Base-by-base conservation (phyloP, 2,797 vertebrate genomes). In the Scolopax rusticola region DNA sequence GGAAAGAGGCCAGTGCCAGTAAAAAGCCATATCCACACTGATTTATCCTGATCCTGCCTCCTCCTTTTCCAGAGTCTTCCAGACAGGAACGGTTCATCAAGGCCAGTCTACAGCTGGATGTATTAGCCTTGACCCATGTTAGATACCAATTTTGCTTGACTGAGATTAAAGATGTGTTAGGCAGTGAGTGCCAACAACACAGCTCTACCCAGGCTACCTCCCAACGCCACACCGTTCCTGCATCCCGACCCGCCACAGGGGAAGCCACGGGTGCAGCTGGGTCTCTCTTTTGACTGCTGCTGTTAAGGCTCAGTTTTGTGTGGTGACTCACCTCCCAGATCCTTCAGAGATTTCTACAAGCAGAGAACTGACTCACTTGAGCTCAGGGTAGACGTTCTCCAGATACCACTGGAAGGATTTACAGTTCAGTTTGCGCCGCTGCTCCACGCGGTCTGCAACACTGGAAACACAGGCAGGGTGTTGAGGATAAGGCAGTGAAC, bases 371-470 rank as follows among this genome's bases (percentile, higher is more conserved):
- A 98, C 98, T 98, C 97, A 99, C 99, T 99, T 99, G 96, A 99
- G 99, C 96, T 99, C 99, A 0, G 99, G 99, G 84, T 99, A 99
- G 81, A 99, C 98, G 12, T 99, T 99, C 97, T 99, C 99, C 97
- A 99, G 98, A 95, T 99, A 99, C 99, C 99, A 99, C 87, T 99
- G 99, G 98, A 99, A 99, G 53, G 99, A 99, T 97, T 99, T 99
- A 98, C 99, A 99, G 97, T 98, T 99, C 97, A 99, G 86, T 93
- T 99, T 99, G 95, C 98, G 98, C 41, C 99, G 98, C 60, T 99
- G 98, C 3, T 99, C 98, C 75, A 99, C 90, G 20, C 99, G 98
- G 3, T 99, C 99, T 43, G 99, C 97, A 68, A 99, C 98, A 95
- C 99, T 99, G 93, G 67, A 96, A 96, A 94, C 61, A 97, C 48